Evolutionary conservation across 2,888 invertebrate species (phyloP).

Genomic region (Polydesmus complanatus): DNA sequence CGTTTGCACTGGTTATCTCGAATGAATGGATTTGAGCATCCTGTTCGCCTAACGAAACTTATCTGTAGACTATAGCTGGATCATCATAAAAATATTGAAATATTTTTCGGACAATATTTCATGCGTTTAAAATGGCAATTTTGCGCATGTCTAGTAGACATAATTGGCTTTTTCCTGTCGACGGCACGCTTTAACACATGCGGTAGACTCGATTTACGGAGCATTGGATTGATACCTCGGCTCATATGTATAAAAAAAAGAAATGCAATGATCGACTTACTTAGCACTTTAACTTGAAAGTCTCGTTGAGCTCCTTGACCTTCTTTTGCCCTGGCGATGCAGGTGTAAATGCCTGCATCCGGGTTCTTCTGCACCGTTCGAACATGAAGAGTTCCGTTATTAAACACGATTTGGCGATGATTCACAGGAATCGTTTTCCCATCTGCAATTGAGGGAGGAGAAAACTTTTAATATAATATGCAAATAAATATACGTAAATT

Average conservation of each 20-base stretch:
- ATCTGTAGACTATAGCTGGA: no score
- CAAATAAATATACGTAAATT: not conserved
- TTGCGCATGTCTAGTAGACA: no score
- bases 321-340: constrained; percentile 81
- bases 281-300: constrained; percentile 89
- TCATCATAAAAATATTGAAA: no score
- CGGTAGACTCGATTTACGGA: not conserved
- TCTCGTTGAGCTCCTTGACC: constrained; percentile 77
- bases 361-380: constrained; percentile 83
- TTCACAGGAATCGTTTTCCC: constrained; percentile 79
- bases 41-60: no score
- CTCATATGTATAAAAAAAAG: constrained; percentile 27
- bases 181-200: no score
- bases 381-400: constrained; percentile 83
- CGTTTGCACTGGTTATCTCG: no score
- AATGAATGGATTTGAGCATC: no score
- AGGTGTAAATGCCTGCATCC: constrained; percentile 87
- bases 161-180: no score
- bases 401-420: constrained; percentile 83
- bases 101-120: no score
- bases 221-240: constrained; percentile 21
- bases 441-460: constrained; percentile 36
- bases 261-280: constrained; percentile 47
- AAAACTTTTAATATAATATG: not conserved
- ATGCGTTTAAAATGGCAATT: no score